Evolutionary conservation across 1,140 invertebrate genomes (phyloP), one percentile per base, ranked within the genome.

Genomic region (Polypedilum vanderplanki): DNA sequence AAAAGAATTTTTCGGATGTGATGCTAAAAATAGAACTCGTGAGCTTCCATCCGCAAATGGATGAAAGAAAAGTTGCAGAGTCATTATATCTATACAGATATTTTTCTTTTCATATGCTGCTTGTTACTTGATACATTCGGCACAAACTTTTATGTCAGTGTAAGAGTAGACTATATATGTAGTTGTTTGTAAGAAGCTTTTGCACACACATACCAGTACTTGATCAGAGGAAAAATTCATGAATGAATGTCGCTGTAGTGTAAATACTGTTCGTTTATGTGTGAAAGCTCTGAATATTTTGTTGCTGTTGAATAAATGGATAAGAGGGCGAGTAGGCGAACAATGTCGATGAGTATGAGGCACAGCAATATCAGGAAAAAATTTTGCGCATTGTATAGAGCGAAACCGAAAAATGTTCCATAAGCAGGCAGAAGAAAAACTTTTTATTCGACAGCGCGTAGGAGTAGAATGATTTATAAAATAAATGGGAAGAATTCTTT

Each of bases 11-110:
- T 15, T 57, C 12, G 12, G 46, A 57, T 57, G 46, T 57, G 46
- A 57, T 57, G 46, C 46, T 57, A 57, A 57, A 57, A 57, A 57
- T 57, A 57, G 46, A 57, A 57, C 46, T 57, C 46, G 46, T 57
- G 46, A 12, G 46, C 46, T 57, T 57, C n/a, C 46, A 57, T 57
- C 46, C 46, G 46, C 46, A 57, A 57, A 57, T 57, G 46, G 46
- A 57, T 57, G 46, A 57, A 57, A 57, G 46, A 57, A 57, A 57
- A 57, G 46, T 57, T 57, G 46, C 46, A 57, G 46, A 57, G 46
- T 57, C 46, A 57, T 57, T 57, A 57, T 57, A n/a, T 57, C 46
- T n/a, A 57, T 57, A 57, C 46, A 57, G n/a, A 57, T n/a, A 57
- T 12, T n/a, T 33, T 33, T 33, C 24, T 5, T 33, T 33, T 33